phyloP scores from a whole-genome alignment of 2,113 vertebrate species.

The Oophaga pumilio region DNA sequence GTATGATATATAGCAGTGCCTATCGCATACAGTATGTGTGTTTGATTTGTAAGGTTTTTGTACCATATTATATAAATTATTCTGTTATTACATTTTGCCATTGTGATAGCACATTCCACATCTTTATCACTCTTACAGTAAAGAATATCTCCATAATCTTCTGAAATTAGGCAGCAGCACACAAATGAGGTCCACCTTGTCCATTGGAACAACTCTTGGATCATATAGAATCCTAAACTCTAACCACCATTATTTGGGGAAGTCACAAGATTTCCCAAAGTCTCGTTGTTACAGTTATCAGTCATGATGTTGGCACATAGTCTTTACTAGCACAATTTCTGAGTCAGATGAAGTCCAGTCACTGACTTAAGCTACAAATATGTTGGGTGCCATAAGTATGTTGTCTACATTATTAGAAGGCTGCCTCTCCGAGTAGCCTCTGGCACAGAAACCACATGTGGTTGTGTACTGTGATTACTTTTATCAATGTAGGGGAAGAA shows the following conservation, averaged over 20 bases:
- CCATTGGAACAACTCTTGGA: neutral
- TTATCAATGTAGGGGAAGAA: neutral
- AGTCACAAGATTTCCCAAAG: neutral
- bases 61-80: too few relatives aligned
- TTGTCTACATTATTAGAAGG: neutral
- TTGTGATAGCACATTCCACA: neutral
- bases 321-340: neutral
- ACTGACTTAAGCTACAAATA: neutral
- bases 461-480: neutral
- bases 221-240: neutral
- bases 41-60: too few relatives aligned
- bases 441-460: neutral
- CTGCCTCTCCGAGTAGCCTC: neutral
- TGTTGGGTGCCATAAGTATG: neutral
- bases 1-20: too few relatives aligned
- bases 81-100: neutral
- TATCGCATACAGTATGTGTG: too few relatives aligned
- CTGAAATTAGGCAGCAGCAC: neutral
- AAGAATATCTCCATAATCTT: neutral
- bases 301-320: neutral
- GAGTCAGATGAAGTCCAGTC: neutral
- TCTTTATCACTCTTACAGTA: neutral
- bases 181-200: neutral
- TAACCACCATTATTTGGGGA: neutral
- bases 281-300: neutral